Conservation (phyloP, 2,797 vertebrate species). For the Mormyrops attenuatus region DNA sequence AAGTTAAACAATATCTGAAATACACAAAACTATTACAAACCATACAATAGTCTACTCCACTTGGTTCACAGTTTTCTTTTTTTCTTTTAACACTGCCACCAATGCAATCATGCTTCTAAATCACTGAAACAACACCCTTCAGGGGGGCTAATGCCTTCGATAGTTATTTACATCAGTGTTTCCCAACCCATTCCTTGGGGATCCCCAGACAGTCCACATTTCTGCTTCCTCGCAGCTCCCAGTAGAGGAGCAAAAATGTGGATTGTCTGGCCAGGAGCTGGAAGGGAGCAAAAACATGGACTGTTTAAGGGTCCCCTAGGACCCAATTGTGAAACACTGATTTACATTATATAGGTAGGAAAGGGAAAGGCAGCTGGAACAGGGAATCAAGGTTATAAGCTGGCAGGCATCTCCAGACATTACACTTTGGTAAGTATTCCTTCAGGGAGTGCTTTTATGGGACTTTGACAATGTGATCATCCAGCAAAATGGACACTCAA, state of each 20-base stretch:
- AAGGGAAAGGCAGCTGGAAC: neutral
- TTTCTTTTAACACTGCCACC: constrained; percentile 25
- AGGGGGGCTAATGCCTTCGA: neutral
- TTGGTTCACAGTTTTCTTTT: neutral
- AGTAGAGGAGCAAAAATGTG: neutral
- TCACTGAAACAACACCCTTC: constrained; percentile 9
- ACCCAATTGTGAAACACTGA: neutral
- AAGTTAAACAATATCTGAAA: neutral
- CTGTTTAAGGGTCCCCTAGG: neutral
- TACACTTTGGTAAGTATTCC: neutral
- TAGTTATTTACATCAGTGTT: neutral
- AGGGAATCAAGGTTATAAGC: neutral
- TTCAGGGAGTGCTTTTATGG: neutral
- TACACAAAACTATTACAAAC: constrained; percentile 24
- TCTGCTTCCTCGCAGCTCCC: neutral
- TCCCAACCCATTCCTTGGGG: neutral
- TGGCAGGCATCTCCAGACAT: neutral
- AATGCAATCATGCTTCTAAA: constrained; percentile 29
- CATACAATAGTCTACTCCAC: constrained; percentile 20
- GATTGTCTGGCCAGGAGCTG: neutral
- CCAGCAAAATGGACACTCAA: neutral
- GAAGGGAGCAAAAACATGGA: neutral
- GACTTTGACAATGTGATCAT: neutral
- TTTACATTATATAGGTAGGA: neutral
- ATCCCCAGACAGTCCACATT: neutral